Evolutionary conservation across 2,113 vertebrate genomes (phyloP).

Genomic region (Pardalotus punctatus): DNA sequence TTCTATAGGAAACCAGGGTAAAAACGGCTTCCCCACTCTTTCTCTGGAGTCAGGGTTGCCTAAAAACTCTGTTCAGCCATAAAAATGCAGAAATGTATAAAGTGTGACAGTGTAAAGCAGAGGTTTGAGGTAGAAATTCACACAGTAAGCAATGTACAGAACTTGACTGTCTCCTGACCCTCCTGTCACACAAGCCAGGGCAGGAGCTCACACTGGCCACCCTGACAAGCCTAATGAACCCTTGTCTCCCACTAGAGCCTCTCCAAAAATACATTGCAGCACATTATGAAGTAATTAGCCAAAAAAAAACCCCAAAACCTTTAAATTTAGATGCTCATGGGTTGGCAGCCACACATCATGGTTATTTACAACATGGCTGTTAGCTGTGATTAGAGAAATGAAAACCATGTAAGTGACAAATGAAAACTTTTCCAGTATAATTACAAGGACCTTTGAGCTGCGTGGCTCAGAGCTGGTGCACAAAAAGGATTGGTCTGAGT

Average conservation of each 20-base stretch:
- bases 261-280: background rate
- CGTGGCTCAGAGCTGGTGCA: rapidly evolving
- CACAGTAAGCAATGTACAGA: background rate
- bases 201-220: background rate
- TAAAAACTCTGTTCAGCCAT: background rate
- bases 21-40: background rate
- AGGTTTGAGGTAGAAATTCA: background rate
- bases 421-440: background rate
- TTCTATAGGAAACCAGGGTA: slow-evolving; percentile 22
- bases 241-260: background rate
- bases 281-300: background rate
- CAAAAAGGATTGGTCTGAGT: background rate
- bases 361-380: background rate
- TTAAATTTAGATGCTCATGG: background rate
- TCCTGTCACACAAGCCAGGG: background rate
- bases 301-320: background rate
- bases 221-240: background rate
- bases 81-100: background rate
- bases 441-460: background rate
- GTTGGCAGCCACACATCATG: background rate
- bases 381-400: background rate
- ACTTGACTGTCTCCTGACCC: background rate
- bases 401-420: background rate
- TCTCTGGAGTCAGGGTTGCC: background rate
- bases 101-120: background rate